phyloP scores from a whole-genome alignment of 2,888 invertebrate species.

The Diaphora mendica region DNA sequence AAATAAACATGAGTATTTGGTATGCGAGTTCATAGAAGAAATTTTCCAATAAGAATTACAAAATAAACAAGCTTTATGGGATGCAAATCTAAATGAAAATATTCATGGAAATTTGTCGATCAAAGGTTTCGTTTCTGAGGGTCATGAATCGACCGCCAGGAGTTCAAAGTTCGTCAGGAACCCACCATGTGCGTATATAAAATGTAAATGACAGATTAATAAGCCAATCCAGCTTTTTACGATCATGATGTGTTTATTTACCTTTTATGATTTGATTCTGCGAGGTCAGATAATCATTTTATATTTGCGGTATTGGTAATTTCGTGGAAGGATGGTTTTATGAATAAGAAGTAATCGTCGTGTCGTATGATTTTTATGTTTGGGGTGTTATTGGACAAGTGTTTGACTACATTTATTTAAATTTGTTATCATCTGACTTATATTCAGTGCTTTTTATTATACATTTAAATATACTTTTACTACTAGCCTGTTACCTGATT shows the following conservation, averaged over 20 bases:
- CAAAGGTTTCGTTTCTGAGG: constrained; percentile 40
- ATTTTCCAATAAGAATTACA: constrained; percentile 44
- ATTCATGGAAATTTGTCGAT: constrained; percentile 59
- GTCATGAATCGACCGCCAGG: constrained; percentile 26
- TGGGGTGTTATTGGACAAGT: background rate
- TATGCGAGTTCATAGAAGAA: constrained; percentile 33
- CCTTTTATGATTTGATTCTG: constrained; percentile 12
- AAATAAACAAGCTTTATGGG: constrained; percentile 46
- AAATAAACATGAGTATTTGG: background rate
- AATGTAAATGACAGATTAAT: constrained; percentile 38
- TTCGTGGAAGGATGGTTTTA: background rate
- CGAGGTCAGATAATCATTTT: background rate
- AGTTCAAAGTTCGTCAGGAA: constrained; percentile 33
- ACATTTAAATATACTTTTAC: too few relatives aligned
- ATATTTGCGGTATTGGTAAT: background rate
- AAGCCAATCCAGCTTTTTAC: constrained; percentile 18
- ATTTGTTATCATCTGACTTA: too few relatives aligned
- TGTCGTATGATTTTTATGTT: background rate
- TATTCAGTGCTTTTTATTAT: too few relatives aligned
- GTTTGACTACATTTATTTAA: background rate
- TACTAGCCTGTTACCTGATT: too few relatives aligned
- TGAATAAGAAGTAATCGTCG: background rate
- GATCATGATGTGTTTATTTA: constrained; percentile 17
- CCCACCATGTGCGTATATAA: constrained; percentile 15
- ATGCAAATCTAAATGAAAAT: constrained; percentile 63